These are phyloP conservation scores for Tetragonula clypearis DNA, from an alignment of 1,140 invertebrate genomes.

Conservation along the genomic window DNA sequence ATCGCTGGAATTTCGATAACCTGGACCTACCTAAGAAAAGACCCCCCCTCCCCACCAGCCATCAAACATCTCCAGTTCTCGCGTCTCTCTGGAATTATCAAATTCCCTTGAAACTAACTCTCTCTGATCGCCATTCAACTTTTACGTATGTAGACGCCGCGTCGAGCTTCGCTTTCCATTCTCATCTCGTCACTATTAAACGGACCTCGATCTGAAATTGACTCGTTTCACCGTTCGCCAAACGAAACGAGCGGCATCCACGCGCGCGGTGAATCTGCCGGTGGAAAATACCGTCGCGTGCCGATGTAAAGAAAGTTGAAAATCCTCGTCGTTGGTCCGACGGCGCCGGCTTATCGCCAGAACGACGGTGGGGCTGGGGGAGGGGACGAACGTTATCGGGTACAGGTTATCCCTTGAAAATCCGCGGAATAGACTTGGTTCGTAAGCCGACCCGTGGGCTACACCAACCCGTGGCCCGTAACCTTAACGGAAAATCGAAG, in stretches of 20 bases:
- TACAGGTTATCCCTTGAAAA: constrained; percentile 66
- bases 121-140: not conserved
- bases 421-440: constrained; percentile 64
- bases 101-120: not conserved
- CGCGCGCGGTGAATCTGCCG: not conserved
- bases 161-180: not conserved
- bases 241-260: not conserved
- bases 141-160: not conserved
- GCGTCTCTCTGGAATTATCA: not conserved
- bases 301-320: constrained; percentile 53
- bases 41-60: too few species aligned
- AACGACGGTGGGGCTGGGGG: not conserved
- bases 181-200: not conserved
- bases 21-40: not conserved
- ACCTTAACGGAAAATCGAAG: constrained; percentile 76
- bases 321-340: constrained; percentile 50
- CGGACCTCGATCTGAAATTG: too few species aligned
- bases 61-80: not conserved
- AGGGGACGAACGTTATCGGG: constrained; percentile 58
- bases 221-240: not conserved
- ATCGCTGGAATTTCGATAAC: not conserved
- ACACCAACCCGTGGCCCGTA: constrained; percentile 58
- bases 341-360: constrained; percentile 53
- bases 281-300: constrained; percentile 42
- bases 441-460: constrained; percentile 52